Conservation (phyloP, 2,888 invertebrate species). For the Chrysolina haemoptera region DNA sequence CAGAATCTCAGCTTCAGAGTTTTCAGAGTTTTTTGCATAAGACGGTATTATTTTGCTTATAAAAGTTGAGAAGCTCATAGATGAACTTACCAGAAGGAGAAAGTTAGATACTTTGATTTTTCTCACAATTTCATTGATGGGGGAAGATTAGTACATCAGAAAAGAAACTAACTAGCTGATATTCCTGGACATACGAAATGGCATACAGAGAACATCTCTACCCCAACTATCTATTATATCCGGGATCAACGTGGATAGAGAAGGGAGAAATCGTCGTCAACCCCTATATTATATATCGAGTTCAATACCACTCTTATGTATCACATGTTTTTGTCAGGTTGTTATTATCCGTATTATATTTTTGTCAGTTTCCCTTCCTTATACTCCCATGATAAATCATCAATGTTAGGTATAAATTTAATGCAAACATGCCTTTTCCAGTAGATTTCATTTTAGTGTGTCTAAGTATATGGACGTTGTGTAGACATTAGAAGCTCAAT, state of each 20-base stretch:
- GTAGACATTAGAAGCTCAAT: no score
- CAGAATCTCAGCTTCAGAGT: no score
- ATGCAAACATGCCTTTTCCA: not conserved
- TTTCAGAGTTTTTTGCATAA: no score
- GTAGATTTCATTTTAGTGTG: no score
- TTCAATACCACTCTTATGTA: slow-evolving; percentile 19
- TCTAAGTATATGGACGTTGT: no score
- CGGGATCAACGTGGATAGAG: slow-evolving; percentile 7
- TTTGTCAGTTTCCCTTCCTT: not conserved
- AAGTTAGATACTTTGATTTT: no score
- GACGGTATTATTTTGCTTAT: no score
- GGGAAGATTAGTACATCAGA: not conserved
- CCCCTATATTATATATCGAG: slow-evolving; percentile 29
- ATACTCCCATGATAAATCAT: not conserved
- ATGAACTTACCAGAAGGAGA: no score
- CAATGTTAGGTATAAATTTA: not conserved
- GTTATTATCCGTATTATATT: slow-evolving; percentile 22
- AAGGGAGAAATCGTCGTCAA: slow-evolving; percentile 14
- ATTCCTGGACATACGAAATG: slow-evolving; percentile 4
- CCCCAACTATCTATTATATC: not conserved
- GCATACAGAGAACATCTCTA: slow-evolving; percentile 2
- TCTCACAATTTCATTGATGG: not conserved
- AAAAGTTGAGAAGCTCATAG: no score
- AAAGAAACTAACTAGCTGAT: not conserved
- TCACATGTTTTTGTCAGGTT: slow-evolving; percentile 45